These are phyloP conservation scores for Siniperca undulata DNA, from an alignment of 2,797 vertebrate genomes.

Conservation along the genomic window DNA sequence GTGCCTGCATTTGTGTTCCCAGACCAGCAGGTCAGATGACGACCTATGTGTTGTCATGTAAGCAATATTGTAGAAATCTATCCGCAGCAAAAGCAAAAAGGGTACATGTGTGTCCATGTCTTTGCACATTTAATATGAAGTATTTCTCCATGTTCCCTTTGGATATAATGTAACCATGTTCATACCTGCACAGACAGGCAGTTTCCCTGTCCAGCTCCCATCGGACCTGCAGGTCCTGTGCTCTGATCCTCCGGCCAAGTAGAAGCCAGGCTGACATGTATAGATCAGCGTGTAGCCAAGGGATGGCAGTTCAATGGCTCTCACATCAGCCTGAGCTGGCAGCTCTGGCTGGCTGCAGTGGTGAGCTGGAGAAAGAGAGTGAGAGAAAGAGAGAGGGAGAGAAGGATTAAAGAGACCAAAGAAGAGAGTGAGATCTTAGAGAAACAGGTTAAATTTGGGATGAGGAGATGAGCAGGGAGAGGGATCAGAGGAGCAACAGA, in stretches of 20 bases:
- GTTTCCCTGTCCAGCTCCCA: constrained; percentile 98
- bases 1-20: background rate
- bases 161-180: constrained; percentile 15
- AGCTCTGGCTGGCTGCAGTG: constrained; percentile 97
- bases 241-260: constrained; percentile 95
- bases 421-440: constrained; percentile 15
- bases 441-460: constrained; percentile 22
- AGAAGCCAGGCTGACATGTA: constrained; percentile 95
- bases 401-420: constrained; percentile 28
- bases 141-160: background rate
- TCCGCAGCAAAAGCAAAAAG: background rate
- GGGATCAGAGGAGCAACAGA: constrained; percentile 24
- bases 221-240: constrained; percentile 97
- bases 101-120: background rate
- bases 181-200: constrained; percentile 93
- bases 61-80: background rate
- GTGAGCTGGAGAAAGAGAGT: constrained; percentile 87
- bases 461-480: background rate
- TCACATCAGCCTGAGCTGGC: constrained; percentile 93
- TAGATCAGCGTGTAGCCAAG: constrained; percentile 99
- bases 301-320: constrained; percentile 95
- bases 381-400: background rate
- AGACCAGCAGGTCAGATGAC: background rate
- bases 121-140: background rate
- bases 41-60: background rate